These are phyloP conservation scores for Chlamydotis undulata DNA, from an alignment of 2,113 vertebrate genomes.

Conservation along the genomic window DNA sequence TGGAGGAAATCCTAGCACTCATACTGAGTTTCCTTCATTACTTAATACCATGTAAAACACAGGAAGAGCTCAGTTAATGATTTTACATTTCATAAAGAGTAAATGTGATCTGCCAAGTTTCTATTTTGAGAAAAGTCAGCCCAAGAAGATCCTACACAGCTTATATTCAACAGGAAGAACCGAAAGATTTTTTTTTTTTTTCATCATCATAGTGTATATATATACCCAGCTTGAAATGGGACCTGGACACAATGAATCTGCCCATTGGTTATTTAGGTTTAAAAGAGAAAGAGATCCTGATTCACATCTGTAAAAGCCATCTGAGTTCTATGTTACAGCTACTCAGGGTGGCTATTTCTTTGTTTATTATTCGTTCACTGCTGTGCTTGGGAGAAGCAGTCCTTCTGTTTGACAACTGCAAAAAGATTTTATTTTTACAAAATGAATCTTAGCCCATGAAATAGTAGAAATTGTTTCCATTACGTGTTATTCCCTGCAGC, in stretches of 20 bases:
- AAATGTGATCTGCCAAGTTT: background rate
- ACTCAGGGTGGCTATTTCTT: background rate
- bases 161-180: background rate
- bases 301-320: background rate
- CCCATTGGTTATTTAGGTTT: background rate
- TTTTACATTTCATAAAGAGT: background rate
- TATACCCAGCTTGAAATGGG: background rate
- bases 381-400: background rate
- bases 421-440: background rate
- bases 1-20: background rate
- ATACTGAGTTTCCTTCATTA: background rate
- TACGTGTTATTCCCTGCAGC: background rate
- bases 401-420: background rate
- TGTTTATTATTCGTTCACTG: background rate
- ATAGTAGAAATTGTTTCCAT: background rate
- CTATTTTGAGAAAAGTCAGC: background rate
- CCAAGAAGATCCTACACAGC: background rate
- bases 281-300: background rate
- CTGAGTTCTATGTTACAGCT: background rate
- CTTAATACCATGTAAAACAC: background rate
- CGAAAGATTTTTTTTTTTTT: background rate
- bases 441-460: background rate
- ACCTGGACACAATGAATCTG: background rate
- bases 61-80: background rate
- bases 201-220: background rate